Evolutionary conservation across 2,888 invertebrate genomes (phyloP).

Genomic region (Zaprionus obscuricornis): DNA sequence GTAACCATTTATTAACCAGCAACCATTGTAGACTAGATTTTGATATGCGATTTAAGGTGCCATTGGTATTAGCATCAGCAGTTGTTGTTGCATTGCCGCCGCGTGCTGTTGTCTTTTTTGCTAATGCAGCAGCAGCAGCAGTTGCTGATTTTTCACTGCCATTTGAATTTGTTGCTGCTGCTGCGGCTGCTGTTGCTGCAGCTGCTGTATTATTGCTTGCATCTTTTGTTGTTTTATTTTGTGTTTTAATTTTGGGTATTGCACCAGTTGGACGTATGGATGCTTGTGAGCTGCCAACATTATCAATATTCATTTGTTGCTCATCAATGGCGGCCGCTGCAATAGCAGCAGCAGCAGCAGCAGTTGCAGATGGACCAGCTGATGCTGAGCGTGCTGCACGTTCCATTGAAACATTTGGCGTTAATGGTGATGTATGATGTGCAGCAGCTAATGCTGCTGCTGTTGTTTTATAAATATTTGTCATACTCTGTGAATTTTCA

Average conservation of each 20-base stretch:
- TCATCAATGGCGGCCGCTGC: constrained; percentile 36
- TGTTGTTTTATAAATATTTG: constrained; percentile 81
- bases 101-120: constrained; percentile 69
- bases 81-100: too few species aligned
- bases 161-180: constrained; percentile 21
- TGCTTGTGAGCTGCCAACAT: constrained; percentile 18
- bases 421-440: constrained; percentile 51
- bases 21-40: constrained; percentile 88
- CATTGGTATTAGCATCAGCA: constrained; percentile 68
- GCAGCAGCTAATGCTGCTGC: constrained; percentile 51
- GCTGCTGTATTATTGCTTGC: constrained; percentile 22
- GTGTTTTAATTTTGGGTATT: constrained; percentile 78
- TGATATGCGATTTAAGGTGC: constrained; percentile 84
- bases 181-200: too few species aligned
- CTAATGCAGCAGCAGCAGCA: constrained; percentile 37
- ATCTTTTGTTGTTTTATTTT: constrained; percentile 60
- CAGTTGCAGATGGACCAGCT: constrained; percentile 69
- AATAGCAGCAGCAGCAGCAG: constrained; percentile 17
- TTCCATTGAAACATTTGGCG: constrained; percentile 72
- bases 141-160: constrained; percentile 18
- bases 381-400: constrained; percentile 77
- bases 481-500: constrained; percentile 84
- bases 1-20: constrained; percentile 87
- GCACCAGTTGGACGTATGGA: constrained; percentile 71
- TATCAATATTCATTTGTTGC: constrained; percentile 22